Evolutionary conservation across 1,140 invertebrate genomes (phyloP), one percentile per base, ranked within the genome.

Genomic region (Proctacanthus coquilletti): DNA sequence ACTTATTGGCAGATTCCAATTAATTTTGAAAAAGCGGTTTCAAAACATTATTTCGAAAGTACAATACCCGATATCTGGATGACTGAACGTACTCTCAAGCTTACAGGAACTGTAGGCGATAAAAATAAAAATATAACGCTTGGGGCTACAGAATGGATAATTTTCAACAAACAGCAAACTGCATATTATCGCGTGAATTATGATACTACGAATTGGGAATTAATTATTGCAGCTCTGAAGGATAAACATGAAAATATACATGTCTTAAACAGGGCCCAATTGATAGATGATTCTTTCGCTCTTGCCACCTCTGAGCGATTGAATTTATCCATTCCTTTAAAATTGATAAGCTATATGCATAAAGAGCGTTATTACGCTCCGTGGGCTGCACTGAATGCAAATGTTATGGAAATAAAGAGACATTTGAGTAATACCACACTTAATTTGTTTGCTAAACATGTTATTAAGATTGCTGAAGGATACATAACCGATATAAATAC

Each of bases 251-350:
- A 52, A 2, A 59, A 56, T 32, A 80, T 88, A 36, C 67, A 78
- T 46, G 57, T 69, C 18, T 56, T 72, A 0, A 88, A 84, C 61
- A 64, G 82, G 38, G 81, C 77, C 2, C 81, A 86, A 53, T 57
- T 87, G 2, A 60, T 88, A 4, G 77, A 85, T 45, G 84, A 88
- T 51, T 63, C 74, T 9, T 74, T 79, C 39, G 72, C 74, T 41
- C 62, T 86, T 21, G 73, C 71, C 2, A 64, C 67, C 39, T 70
- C 68, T 34, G 66, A 63, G 17, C 56, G 68, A 10, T 46, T 78
- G 27, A 43, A 51, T 14, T 67, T 65, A 41, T 29, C 43, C 2
- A 43, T 53, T 5, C 43, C 67, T 1, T 55, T 71, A 18, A 49
- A 64, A 9, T 50, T 74, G 19, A 63, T 69, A 1, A 49, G 55